Percentiles rank a stretch among this genome's conserved stretches.
Conservation (phyloP, 2,888 invertebrate genomes). For the Agrilus mali region DNA sequence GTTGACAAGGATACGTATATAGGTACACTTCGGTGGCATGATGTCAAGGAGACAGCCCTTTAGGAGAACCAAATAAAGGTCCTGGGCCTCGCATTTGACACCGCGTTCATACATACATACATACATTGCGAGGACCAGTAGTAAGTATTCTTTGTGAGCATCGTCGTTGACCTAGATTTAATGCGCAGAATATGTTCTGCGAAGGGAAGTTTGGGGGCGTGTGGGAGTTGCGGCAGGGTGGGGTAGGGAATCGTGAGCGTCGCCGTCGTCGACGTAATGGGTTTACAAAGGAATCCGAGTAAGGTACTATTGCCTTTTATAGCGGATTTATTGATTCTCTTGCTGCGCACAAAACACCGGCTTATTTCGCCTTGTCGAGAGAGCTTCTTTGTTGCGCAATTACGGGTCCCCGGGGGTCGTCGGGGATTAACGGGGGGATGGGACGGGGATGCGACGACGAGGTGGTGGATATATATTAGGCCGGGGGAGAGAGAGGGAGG, state of each 20-base stretch:
- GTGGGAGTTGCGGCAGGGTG: neutral
- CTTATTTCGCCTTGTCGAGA: slow-evolving; percentile 8
- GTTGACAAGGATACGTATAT: too few relatives aligned
- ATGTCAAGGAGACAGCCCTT: too few relatives aligned
- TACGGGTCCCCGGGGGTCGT: too few relatives aligned
- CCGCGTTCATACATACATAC: too few relatives aligned
- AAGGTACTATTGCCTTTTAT: slow-evolving; percentile 10
- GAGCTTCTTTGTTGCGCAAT: slow-evolving; percentile 1
- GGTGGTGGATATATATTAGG: too few relatives aligned
- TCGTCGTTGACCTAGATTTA: slow-evolving; percentile 10
- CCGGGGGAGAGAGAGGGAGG: too few relatives aligned
- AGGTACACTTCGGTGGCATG: too few relatives aligned
- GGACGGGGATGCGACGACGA: too few relatives aligned
- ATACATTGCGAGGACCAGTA: neutral
- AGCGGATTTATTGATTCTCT: slow-evolving; percentile 11
- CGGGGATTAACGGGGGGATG: too few relatives aligned
- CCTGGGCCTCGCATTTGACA: too few relatives aligned
- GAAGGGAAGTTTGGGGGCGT: too few relatives aligned
- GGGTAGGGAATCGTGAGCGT: slow-evolving; percentile 5
- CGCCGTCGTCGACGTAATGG: slow-evolving; percentile 6
- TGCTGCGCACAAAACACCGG: slow-evolving; percentile 8
- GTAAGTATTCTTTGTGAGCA: slow-evolving; percentile 8
- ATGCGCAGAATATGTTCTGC: slow-evolving; percentile 9
- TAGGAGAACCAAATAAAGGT: too few relatives aligned
- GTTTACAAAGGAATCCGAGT: slow-evolving; percentile 9